phyloP scores from a whole-genome alignment of 2,113 vertebrate genomes.

The Centropristis striata region DNA sequence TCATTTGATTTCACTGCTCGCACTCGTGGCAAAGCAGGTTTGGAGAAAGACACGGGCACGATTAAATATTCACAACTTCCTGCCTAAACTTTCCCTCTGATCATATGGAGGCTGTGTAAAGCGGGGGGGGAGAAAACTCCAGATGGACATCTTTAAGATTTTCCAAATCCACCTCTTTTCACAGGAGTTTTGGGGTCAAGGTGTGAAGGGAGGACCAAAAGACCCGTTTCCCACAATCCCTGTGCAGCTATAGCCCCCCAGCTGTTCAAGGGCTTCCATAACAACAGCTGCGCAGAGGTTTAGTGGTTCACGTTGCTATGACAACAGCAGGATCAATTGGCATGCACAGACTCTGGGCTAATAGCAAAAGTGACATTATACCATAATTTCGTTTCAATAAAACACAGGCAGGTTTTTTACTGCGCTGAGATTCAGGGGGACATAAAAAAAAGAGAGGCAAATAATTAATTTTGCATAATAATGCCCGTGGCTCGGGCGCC shows the following conservation, averaged over 20 bases:
- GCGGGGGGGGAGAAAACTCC: constrained; percentile 41
- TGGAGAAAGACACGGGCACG: constrained; percentile 41
- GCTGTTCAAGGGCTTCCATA: constrained; percentile 86
- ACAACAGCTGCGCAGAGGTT: constrained; percentile 88
- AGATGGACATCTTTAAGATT: constrained; percentile 71
- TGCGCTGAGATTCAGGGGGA: constrained; percentile 61
- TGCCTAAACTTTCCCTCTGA: constrained; percentile 45
- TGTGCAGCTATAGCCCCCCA: constrained; percentile 83
- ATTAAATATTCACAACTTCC: constrained; percentile 65
- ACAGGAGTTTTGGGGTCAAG: constrained; percentile 76
- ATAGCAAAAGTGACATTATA: constrained; percentile 85
- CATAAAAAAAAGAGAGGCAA: constrained; percentile 72
- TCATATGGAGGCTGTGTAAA: constrained; percentile 37
- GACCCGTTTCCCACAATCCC: constrained; percentile 85
- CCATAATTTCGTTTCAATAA: constrained; percentile 82
- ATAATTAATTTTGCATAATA: constrained; percentile 76
- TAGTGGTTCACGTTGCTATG: constrained; percentile 87
- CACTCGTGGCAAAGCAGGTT: constrained; percentile 50
- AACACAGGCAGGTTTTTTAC: constrained; percentile 74
- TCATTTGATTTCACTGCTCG: constrained; percentile 57
- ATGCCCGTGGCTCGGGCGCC: constrained; percentile 42
- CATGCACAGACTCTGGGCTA: constrained; percentile 82
- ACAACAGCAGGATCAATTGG: constrained; percentile 85
- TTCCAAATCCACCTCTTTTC: constrained; percentile 63
- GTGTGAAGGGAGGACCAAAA: constrained; percentile 78